Percentiles rank a stretch among this genome's conserved stretches.
phyloP scores from a whole-genome alignment of 1,140 invertebrate genomes.

The Trinorchestia longiramus region DNA sequence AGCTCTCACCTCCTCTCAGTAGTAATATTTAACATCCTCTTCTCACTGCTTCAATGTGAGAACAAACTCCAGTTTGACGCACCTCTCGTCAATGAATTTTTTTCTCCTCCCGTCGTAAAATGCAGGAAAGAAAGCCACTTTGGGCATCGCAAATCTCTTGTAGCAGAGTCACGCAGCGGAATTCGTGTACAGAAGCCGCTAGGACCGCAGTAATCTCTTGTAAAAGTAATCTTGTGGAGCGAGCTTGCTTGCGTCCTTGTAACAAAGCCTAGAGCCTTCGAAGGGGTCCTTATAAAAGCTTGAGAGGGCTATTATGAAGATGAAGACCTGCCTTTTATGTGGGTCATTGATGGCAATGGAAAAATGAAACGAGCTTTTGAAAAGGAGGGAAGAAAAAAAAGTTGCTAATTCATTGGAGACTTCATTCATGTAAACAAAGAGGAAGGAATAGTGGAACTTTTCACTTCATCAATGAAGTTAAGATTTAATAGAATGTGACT shows the following conservation, averaged over 20 bases:
- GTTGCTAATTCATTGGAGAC: not conserved
- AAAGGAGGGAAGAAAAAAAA: too few relatives aligned
- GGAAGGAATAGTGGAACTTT: not conserved
- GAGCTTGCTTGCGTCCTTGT: not conserved
- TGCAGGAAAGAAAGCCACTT: not conserved
- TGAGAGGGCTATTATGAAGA: not conserved
- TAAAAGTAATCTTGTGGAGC: not conserved
- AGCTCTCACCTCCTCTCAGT: not conserved
- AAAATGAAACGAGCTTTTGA: not conserved
- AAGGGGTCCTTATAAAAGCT: not conserved
- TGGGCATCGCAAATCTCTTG: not conserved
- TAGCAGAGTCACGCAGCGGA: not conserved
- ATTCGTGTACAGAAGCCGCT: not conserved
- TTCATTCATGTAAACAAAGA: not conserved
- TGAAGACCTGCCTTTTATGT: not conserved
- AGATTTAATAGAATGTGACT: not conserved
- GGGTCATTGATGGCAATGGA: not conserved
- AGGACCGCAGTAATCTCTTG: not conserved
- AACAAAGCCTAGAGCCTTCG: not conserved
- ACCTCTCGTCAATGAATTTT: not conserved
- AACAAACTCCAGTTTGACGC: not conserved
- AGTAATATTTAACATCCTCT: not conserved
- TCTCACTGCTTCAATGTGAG: not conserved
- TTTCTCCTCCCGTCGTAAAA: not conserved
- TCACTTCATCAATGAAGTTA: not conserved